A percentile compares a stretch with the other conserved stretches of the same genome.
Evolutionary conservation across 1,140 invertebrate genomes (phyloP).

Genomic region (Mizuhopecten yessoensis): DNA sequence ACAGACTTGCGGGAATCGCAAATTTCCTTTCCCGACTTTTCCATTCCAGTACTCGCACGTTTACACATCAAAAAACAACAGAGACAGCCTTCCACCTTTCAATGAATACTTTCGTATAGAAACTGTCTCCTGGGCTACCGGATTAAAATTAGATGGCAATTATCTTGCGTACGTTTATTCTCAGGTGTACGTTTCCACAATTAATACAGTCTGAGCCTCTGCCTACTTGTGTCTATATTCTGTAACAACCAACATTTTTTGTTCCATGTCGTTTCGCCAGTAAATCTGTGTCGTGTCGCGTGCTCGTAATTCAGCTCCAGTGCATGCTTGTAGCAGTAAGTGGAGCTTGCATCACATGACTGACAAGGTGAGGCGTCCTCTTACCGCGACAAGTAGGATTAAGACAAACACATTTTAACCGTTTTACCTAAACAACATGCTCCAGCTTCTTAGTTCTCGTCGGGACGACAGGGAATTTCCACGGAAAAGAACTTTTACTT

Average conservation of each 20-base stretch:
- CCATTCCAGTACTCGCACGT: too few species aligned
- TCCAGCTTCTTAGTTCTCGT: not conserved
- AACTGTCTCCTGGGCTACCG: too few species aligned
- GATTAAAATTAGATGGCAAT: too few species aligned
- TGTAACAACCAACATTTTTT: not conserved
- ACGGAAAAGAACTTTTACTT: too few species aligned
- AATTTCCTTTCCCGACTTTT: too few species aligned
- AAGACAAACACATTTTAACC: conserved; percentile 16
- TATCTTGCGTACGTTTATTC: too few species aligned
- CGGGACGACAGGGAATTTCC: not conserved
- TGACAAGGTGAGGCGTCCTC: not conserved
- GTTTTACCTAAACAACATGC: not conserved
- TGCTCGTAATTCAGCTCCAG: not conserved
- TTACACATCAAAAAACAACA: too few species aligned
- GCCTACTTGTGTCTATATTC: not conserved
- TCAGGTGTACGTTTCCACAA: not conserved
- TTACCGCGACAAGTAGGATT: not conserved
- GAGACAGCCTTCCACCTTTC: too few species aligned
- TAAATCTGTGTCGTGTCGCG: not conserved
- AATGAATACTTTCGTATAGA: too few species aligned
- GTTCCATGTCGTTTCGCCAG: not conserved
- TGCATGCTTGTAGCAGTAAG: not conserved
- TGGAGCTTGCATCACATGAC: not conserved
- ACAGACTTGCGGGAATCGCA: too few species aligned
- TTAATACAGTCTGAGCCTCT: not conserved